Conservation (phyloP, 23 tunicate species). For the Ascidia mentula region DNA sequence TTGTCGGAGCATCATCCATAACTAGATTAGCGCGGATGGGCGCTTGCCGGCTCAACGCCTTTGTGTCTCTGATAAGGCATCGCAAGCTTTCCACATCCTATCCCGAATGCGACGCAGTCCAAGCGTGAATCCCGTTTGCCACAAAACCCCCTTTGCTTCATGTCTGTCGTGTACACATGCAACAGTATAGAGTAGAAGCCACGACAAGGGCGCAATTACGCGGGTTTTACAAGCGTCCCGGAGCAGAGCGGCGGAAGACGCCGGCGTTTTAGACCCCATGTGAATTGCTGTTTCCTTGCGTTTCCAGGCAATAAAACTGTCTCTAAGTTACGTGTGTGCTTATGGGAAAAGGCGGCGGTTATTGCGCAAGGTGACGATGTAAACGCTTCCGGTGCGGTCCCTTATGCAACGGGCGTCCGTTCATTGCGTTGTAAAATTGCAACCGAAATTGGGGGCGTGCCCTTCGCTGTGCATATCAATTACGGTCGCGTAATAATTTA, state of each 20-base stretch:
- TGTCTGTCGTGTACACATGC: background rate
- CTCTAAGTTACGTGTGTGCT: background rate
- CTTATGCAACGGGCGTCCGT: too few relatives aligned
- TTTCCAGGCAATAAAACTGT: background rate
- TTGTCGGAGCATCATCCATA: background rate
- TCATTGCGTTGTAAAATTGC: too few relatives aligned
- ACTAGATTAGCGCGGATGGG: background rate
- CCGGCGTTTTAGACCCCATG: conserved; percentile 3
- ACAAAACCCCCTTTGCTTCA: background rate
- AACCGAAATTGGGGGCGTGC: too few relatives aligned
- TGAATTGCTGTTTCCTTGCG: conserved; percentile 4
- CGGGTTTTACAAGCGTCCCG: background rate
- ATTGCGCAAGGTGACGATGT: background rate
- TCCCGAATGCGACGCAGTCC: background rate
- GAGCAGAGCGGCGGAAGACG: conserved; percentile 5
- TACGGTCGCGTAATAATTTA: too few relatives aligned
- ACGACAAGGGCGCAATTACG: too few relatives aligned
- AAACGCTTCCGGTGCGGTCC: background rate
- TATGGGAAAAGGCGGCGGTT: background rate
- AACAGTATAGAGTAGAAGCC: too few relatives aligned
- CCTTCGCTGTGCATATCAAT: too few relatives aligned
- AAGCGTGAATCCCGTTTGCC: background rate
- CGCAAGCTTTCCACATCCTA: too few relatives aligned
- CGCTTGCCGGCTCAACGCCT: background rate
- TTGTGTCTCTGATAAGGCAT: background rate